Evolutionary conservation across 2,113 vertebrate species (phyloP).

Genomic region (Zosterops borbonicus): DNA sequence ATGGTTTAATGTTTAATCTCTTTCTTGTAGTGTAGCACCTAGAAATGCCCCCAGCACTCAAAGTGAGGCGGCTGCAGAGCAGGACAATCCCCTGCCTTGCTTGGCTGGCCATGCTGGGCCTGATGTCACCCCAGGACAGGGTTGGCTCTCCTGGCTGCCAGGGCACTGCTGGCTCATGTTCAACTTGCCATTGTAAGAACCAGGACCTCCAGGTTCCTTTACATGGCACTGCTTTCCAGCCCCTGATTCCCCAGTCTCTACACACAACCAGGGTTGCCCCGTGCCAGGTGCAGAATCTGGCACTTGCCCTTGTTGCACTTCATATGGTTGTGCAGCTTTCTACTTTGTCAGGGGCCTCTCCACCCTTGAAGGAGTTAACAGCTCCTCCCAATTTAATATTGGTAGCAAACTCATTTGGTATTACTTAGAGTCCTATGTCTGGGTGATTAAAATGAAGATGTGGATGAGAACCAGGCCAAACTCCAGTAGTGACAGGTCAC

Average conservation of each 20-base stretch:
- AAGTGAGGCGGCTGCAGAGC: no score
- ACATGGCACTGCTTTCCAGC: fast-evolving
- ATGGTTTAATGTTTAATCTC: no score
- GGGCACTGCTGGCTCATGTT: neutral
- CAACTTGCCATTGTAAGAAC: fast-evolving
- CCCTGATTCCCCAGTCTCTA: fast-evolving
- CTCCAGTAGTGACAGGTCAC: neutral
- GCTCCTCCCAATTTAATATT: neutral
- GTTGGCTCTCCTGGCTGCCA: neutral
- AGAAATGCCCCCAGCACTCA: no score
- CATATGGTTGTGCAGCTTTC: neutral
- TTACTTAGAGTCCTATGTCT: neutral
- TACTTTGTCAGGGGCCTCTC: neutral
- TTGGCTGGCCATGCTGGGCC: fast-evolving
- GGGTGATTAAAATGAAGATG: neutral
- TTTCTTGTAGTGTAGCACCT: no score
- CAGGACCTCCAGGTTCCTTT: neutral
- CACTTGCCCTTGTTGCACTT: neutral
- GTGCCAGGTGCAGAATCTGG: neutral
- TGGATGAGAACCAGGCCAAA: neutral
- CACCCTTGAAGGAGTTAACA: neutral
- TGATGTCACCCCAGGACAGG: neutral
- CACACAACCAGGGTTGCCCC: neutral
- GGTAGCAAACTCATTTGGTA: neutral
- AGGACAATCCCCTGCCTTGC: neutral